Evolutionary conservation across 2,113 vertebrate species (phyloP).

Genomic region (Manacus vitellinus): DNA sequence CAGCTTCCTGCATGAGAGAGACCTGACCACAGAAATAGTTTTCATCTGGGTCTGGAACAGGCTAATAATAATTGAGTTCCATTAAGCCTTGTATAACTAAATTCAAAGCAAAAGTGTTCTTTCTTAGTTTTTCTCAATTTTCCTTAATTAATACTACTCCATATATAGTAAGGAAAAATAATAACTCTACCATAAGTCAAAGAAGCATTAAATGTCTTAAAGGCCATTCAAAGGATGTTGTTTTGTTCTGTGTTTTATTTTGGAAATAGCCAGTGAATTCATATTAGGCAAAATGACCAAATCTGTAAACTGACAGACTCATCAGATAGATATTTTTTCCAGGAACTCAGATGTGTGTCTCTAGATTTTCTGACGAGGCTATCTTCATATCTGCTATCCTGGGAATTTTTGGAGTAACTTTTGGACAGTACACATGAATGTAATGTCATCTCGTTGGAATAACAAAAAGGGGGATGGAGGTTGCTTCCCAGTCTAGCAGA

Average conservation of each 20-base stretch:
- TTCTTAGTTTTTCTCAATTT: background rate
- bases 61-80: background rate
- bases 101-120: background rate
- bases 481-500: conserved; percentile 16
- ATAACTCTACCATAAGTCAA: background rate
- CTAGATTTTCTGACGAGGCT: conserved; percentile 26
- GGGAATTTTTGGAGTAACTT: conserved; percentile 19
- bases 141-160: background rate
- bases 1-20: background rate
- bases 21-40: background rate
- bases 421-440: conserved; percentile 8
- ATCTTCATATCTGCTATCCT: background rate
- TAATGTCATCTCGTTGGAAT: conserved; percentile 50
- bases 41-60: background rate
- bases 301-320: background rate
- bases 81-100: background rate
- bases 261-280: background rate
- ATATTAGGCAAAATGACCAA: background rate
- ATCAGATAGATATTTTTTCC: background rate
- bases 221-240: background rate
- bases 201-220: background rate
- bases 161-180: background rate
- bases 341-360: background rate
- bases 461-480: background rate
- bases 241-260: background rate